Evolutionary conservation across 1,140 invertebrate genomes (phyloP).

Genomic region (Bombus sylvicola): DNA sequence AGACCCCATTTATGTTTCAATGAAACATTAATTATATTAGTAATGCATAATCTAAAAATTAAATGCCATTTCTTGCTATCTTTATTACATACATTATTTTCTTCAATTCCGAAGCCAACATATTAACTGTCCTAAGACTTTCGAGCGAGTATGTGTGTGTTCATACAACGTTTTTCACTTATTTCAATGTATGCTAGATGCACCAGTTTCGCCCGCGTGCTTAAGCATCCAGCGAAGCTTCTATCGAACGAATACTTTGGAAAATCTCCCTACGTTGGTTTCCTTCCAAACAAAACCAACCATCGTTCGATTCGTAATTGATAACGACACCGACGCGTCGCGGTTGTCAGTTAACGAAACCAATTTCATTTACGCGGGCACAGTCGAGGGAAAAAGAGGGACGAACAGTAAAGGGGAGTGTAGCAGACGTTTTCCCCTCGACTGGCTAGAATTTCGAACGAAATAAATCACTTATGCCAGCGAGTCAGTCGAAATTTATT

Average conservation of each 20-base stretch:
- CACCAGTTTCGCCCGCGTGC: background rate
- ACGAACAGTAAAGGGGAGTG: background rate
- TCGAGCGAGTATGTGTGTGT: too few species aligned
- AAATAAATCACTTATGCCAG: slow-evolving; percentile 22
- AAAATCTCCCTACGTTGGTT: background rate
- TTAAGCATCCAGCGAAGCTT: background rate
- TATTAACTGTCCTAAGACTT: too few species aligned
- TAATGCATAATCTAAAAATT: too few species aligned
- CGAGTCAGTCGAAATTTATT: slow-evolving; percentile 16
- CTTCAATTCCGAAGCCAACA: too few species aligned
- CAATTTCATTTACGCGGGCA: slow-evolving; percentile 8
- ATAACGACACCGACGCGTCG: background rate
- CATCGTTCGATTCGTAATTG: slow-evolving; percentile 9
- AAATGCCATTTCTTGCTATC: too few species aligned
- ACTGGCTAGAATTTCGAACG: background rate
- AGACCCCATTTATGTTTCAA: too few species aligned
- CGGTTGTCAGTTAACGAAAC: slow-evolving; percentile 10
- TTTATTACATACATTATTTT: too few species aligned
- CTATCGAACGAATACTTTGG: background rate
- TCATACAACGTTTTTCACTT: too few species aligned
- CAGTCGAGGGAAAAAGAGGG: background rate
- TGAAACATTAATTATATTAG: too few species aligned
- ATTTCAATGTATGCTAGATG: too few species aligned
- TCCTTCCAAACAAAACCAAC: background rate
- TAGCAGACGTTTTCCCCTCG: background rate